Percentiles rank a stretch among this genome's conserved stretches.
Evolutionary conservation across 2,797 vertebrate genomes (phyloP).

Genomic region (Clarias platycephalus): DNA sequence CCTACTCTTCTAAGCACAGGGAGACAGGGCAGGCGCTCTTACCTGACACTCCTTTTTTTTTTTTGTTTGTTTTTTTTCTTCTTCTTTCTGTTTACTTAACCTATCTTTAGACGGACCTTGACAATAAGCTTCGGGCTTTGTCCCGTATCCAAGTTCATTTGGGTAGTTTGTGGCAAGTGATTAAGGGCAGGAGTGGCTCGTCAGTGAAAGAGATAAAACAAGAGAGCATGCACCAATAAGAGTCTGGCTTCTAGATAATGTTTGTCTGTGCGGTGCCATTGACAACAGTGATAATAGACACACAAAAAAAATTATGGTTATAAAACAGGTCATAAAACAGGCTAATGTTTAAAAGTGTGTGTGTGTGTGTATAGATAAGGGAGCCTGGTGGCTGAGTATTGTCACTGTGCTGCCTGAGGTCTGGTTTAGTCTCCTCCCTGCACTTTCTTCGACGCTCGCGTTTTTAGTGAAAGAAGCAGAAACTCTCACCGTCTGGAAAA

Average conservation of each 20-base stretch:
- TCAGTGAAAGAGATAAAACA: constrained; percentile 1
- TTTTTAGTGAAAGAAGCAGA: constrained; percentile 32
- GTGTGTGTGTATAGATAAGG: constrained; percentile 5
- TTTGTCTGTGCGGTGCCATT: constrained; percentile 33
- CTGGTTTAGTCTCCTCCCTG: constrained; percentile 24
- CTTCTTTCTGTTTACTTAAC: constrained; percentile 37
- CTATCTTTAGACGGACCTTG: constrained; percentile 17
- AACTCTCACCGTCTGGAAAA: constrained; percentile 68
- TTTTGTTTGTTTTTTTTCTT: too few species aligned
- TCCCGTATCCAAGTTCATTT: background rate
- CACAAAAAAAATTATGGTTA: background rate
- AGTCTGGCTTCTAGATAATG: constrained; percentile 2
- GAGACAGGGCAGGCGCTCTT: background rate
- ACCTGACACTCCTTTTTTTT: background rate
- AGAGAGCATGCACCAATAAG: background rate
- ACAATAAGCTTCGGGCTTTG: constrained; percentile 2
- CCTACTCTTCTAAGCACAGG: background rate
- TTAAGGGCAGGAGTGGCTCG: constrained; percentile 14
- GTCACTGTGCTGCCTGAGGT: background rate
- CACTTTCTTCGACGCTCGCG: constrained; percentile 36
- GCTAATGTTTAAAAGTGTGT: constrained; percentile 11
- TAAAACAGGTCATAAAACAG: constrained; percentile 3
- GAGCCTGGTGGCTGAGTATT: background rate
- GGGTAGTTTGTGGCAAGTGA: constrained; percentile 22
- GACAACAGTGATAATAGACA: constrained; percentile 26